These are phyloP conservation scores for Cranoglanis bouderius DNA, from an alignment of 2,113 vertebrate genomes.

Conservation along the genomic window DNA sequence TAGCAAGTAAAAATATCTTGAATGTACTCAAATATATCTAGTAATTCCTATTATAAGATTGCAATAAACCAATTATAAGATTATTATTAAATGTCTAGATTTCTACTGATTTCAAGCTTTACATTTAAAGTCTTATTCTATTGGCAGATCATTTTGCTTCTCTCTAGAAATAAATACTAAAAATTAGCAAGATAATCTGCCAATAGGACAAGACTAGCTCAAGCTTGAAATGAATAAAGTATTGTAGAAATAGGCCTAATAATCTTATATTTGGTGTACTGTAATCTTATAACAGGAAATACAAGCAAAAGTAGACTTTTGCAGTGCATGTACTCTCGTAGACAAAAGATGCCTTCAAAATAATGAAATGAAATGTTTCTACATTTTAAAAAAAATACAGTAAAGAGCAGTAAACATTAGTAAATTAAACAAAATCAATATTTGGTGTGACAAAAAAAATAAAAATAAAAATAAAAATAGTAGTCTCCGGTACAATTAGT, in stretches of 20 bases:
- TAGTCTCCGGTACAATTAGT: too few species aligned
- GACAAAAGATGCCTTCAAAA: too few species aligned
- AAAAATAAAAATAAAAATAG: too few species aligned
- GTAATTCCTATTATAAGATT: not conserved
- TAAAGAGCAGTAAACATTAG: too few species aligned
- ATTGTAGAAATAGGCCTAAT: not conserved
- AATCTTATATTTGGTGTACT: not conserved
- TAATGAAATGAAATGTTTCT: too few species aligned
- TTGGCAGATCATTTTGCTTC: not conserved
- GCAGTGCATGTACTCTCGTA: not conserved
- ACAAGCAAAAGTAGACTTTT: not conserved
- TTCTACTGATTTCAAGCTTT: not conserved
- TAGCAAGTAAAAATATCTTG: not conserved
- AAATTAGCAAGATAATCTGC: not conserved
- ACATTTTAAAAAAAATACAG: too few species aligned
- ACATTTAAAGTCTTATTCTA: not conserved
- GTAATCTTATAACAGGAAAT: not conserved
- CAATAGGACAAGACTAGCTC: not conserved
- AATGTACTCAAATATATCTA: not conserved
- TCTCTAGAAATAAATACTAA: not conserved
- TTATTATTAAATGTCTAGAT: not conserved
- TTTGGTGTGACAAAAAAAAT: too few species aligned
- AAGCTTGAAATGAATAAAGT: not conserved
- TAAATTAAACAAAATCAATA: too few species aligned
- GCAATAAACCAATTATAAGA: not conserved